Evolutionary conservation across 2,888 invertebrate genomes (phyloP).

Genomic region (Celastrina argiolus): DNA sequence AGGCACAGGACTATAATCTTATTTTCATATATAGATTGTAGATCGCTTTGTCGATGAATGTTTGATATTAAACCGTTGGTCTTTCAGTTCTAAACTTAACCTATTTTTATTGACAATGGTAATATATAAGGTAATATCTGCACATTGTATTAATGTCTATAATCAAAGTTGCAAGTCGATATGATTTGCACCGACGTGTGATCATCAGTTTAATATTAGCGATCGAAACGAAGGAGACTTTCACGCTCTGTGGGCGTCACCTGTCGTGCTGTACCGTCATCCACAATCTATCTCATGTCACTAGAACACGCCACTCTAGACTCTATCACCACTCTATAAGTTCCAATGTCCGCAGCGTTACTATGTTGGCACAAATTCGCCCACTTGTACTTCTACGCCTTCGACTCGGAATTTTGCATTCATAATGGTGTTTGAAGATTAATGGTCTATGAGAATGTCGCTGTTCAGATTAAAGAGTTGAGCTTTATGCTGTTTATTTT

Average conservation of each 20-base stretch:
- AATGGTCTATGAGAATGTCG: conserved; percentile 16
- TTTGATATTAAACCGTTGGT: too few relatives aligned
- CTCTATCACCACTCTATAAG: conserved; percentile 24
- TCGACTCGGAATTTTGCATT: conserved; percentile 29
- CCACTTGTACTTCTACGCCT: conserved; percentile 29
- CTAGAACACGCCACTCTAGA: conserved; percentile 7
- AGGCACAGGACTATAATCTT: too few relatives aligned
- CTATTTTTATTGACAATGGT: too few relatives aligned
- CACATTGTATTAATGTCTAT: not conserved
- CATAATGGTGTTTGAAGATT: conserved; percentile 26
- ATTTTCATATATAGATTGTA: too few relatives aligned
- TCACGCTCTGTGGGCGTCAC: conserved; percentile 59
- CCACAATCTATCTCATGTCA: conserved; percentile 17
- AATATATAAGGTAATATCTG: not conserved
- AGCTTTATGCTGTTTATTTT: not conserved
- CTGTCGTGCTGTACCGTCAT: conserved; percentile 50
- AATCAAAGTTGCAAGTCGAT: not conserved
- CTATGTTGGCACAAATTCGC: conserved; percentile 19
- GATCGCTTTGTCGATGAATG: too few relatives aligned
- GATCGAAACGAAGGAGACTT: conserved; percentile 45
- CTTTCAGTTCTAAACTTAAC: too few relatives aligned
- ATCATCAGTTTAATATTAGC: conserved; percentile 24
- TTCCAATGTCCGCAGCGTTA: not conserved
- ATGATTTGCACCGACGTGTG: not conserved
- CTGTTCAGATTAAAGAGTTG: conserved; percentile 21